These are phyloP conservation scores for Rhinogobio ventralis DNA, from an alignment of 2,797 vertebrate species.

Conservation along the genomic window DNA sequence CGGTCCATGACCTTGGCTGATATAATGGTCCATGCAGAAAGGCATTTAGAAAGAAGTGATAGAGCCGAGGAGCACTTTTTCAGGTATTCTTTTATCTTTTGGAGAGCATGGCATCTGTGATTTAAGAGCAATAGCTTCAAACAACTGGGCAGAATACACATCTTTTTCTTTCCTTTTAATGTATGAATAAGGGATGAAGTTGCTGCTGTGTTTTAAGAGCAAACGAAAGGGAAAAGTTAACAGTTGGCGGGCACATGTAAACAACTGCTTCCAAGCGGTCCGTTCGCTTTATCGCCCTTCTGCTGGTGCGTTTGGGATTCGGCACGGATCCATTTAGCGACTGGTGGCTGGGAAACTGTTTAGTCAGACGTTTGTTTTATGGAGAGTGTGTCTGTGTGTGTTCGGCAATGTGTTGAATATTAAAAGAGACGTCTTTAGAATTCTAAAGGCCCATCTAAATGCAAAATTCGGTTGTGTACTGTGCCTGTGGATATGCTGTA, in stretches of 20 bases:
- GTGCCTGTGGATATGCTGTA: constrained; percentile 10
- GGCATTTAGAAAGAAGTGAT: constrained; percentile 28
- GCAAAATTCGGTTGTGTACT: not conserved
- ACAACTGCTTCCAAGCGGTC: constrained; percentile 34
- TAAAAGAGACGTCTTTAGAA: constrained; percentile 23
- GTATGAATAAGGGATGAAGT: constrained; percentile 22
- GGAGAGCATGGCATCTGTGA: constrained; percentile 15
- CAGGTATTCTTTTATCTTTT: constrained; percentile 23
- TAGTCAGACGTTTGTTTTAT: constrained; percentile 35
- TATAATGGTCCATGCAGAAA: constrained; percentile 31
- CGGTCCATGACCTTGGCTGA: constrained; percentile 26
- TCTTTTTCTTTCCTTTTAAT: not conserved
- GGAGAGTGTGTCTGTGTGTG: constrained; percentile 29
- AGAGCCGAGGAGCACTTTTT: constrained; percentile 10
- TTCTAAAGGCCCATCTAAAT: not conserved
- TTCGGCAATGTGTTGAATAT: constrained; percentile 5
- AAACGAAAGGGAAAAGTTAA: constrained; percentile 38
- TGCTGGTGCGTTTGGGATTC: constrained; percentile 18
- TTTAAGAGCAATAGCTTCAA: constrained; percentile 40
- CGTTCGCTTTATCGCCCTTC: constrained; percentile 36
- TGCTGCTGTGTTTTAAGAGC: constrained; percentile 34
- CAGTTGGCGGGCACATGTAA: constrained; percentile 27
- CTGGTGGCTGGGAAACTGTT: constrained; percentile 22
- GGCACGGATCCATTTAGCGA: constrained; percentile 31
- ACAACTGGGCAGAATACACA: constrained; percentile 4